A percentile compares a stretch with the other conserved stretches of the same genome.
Conservation (phyloP, 2,888 invertebrate genomes). For the Drosophila mimica region DNA sequence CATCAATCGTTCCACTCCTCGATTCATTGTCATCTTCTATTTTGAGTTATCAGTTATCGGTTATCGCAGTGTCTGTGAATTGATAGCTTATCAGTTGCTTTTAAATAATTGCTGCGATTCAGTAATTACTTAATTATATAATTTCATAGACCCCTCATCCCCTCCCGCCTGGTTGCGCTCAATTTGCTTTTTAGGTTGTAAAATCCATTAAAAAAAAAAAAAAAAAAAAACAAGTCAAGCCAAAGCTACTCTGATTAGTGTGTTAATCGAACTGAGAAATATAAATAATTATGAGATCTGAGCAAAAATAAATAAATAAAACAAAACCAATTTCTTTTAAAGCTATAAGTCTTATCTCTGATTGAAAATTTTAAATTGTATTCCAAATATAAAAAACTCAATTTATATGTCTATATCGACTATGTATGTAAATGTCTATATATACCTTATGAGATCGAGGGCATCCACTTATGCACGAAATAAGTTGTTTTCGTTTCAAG, state of each 20-base stretch:
- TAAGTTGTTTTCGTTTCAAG: background rate
- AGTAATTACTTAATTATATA: conserved; percentile 20
- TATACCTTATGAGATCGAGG: background rate
- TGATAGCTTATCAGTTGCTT: conserved; percentile 29
- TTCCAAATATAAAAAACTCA: background rate
- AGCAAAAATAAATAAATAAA: background rate
- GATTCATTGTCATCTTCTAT: conserved; percentile 11
- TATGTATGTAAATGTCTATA: background rate
- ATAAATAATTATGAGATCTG: background rate
- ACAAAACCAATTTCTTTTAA: background rate
- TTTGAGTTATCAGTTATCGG: conserved; percentile 7
- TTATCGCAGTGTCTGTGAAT: conserved; percentile 12
- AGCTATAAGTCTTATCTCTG: background rate
- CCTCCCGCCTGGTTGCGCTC: background rate
- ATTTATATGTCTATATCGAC: background rate
- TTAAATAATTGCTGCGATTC: conserved; percentile 4
- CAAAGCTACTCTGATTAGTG: background rate
- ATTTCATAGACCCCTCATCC: background rate
- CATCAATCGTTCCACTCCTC: conserved; percentile 8
- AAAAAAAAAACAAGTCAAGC: background rate
- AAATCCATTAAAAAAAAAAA: background rate
- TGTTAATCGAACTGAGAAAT: conserved; percentile 1
- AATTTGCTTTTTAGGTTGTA: conserved; percentile 11
- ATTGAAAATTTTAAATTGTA: background rate
- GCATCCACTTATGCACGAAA: background rate